Evolutionary conservation across 2,113 vertebrate genomes (phyloP).

Genomic region (Pipa parva): DNA sequence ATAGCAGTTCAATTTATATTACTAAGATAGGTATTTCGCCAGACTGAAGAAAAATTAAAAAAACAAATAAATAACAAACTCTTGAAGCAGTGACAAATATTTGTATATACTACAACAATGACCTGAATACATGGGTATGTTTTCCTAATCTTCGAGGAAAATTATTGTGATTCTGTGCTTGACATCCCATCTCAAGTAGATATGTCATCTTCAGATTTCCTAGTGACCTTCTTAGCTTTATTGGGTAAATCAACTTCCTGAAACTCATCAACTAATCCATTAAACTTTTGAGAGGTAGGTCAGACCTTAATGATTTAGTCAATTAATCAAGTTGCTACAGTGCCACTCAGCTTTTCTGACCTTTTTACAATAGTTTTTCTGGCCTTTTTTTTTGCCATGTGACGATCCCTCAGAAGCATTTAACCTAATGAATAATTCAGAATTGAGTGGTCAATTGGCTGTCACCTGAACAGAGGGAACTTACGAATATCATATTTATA

Average conservation of each 20-base stretch:
- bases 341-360: slow-evolving; percentile 29
- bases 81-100: too few relatives aligned
- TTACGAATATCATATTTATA: background rate
- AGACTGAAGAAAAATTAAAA: too few relatives aligned
- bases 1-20: background rate
- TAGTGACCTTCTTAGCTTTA: slow-evolving; percentile 35
- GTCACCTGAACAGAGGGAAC: slow-evolving; percentile 20
- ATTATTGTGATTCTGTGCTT: slow-evolving; percentile 25
- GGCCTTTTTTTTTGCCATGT: slow-evolving; percentile 50
- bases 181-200: slow-evolving; percentile 28
- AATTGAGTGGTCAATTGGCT: slow-evolving; percentile 38
- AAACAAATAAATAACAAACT: too few relatives aligned
- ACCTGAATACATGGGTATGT: slow-evolving; percentile 6
- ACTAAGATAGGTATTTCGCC: too few relatives aligned
- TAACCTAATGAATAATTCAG: slow-evolving; percentile 46
- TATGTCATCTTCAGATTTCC: slow-evolving; percentile 39
- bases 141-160: slow-evolving; percentile 1
- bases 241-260: slow-evolving; percentile 42
- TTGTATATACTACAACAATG: slow-evolving; percentile 12
- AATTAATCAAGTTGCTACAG: slow-evolving; percentile 54
- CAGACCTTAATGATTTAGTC: slow-evolving; percentile 49
- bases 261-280: slow-evolving; percentile 54
- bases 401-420: slow-evolving; percentile 49
- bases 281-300: slow-evolving; percentile 51
- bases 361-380: slow-evolving; percentile 46